Evolutionary conservation across 2,797 vertebrate species (phyloP).

Genomic region (Muscicapa comitata): DNA sequence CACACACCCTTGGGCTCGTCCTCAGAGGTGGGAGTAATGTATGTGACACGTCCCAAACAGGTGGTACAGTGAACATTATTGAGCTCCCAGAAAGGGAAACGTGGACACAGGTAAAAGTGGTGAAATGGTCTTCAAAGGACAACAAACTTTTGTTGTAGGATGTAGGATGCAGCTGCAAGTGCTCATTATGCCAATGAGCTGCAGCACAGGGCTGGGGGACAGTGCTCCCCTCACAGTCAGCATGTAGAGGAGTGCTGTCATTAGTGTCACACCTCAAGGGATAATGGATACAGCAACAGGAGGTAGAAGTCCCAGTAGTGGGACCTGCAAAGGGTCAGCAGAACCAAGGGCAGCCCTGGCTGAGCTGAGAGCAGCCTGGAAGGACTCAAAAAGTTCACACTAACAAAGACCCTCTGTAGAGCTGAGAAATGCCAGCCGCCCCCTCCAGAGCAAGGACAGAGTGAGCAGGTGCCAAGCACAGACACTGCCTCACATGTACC

Average conservation of each 20-base stretch:
- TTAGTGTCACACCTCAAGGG: not conserved
- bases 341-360: not conserved
- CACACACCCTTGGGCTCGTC: not conserved
- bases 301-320: not conserved
- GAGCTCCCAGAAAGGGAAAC: not conserved
- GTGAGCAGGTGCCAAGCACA: not conserved
- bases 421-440: not conserved
- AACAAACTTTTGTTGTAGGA: not conserved
- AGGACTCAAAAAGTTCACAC: not conserved
- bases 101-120: not conserved
- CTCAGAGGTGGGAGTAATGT: not conserved
- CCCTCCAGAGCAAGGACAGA: not conserved
- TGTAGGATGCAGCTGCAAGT: not conserved
- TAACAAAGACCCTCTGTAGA: not conserved
- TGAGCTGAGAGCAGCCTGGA: not conserved
- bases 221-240: not conserved
- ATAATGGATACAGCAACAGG: not conserved
- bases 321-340: not conserved
- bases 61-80: not conserved
- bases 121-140: not conserved
- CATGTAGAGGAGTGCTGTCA: not conserved
- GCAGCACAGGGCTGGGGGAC: not conserved
- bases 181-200: not conserved
- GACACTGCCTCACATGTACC: conserved; percentile 70
- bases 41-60: fast-evolving